Conservation (phyloP, 2,888 invertebrate species). For the Antheraea yamamai region DNA sequence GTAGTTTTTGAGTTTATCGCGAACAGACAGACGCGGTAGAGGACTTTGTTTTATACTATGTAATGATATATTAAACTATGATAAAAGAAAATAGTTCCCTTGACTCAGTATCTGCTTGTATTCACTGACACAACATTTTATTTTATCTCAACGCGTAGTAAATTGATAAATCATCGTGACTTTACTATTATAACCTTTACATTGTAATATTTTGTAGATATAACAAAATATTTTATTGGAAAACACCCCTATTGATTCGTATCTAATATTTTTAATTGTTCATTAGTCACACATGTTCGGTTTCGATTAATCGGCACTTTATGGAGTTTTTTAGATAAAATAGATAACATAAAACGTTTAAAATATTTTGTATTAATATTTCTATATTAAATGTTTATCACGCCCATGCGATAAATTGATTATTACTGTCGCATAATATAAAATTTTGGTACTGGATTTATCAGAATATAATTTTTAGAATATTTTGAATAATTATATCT, state of each 20-base stretch:
- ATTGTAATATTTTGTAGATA: slow-evolving; percentile 21
- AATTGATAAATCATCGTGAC: not conserved
- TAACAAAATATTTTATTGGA: slow-evolving; percentile 13
- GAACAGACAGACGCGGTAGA: too few species aligned
- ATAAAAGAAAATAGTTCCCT: not conserved
- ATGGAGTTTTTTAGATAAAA: slow-evolving; percentile 35
- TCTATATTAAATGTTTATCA: not conserved
- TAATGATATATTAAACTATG: not conserved
- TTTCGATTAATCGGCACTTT: slow-evolving; percentile 52
- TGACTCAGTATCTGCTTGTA: not conserved
- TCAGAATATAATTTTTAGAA: not conserved
- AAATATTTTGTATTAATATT: slow-evolving; percentile 11
- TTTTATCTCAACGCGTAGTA: not conserved
- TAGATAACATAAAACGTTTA: slow-evolving; percentile 23
- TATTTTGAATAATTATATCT: not conserved
- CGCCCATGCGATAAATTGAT: not conserved
- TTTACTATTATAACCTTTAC: not conserved
- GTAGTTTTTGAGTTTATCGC: too few species aligned
- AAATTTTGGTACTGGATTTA: not conserved
- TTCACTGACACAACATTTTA: not conserved
- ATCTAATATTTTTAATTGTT: slow-evolving; percentile 52
- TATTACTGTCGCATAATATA: not conserved
- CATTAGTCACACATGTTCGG: slow-evolving; percentile 60
- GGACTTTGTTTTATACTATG: too few species aligned
- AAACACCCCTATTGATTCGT: slow-evolving; percentile 43